Evolutionary conservation across 2,113 vertebrate genomes (phyloP), one percentile per base, ranked within the genome.

Genomic region (Catharus fuscescens): DNA sequence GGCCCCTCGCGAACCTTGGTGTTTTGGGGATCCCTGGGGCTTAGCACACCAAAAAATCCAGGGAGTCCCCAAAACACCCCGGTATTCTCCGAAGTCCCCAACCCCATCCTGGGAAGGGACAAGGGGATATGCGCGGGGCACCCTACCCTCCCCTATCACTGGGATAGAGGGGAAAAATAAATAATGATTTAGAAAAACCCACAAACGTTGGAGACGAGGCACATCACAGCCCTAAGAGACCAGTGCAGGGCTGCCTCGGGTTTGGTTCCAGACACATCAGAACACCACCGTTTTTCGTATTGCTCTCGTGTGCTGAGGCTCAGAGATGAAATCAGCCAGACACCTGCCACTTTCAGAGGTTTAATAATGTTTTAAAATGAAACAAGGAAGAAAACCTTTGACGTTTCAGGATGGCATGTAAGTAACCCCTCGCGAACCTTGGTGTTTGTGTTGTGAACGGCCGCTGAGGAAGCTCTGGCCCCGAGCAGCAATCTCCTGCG

Each of bases 401-500:
- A 18, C 56, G 36, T 69, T 5, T 77, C 60, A 32, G 29, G 38
- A 34, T 7, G 6, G 3, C 8, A 0, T 3, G 4, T 14, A 16
- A 40, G 3, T 6, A 38, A n/a, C 4, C 5, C n/a, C n/a, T 17
- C 6, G 26, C 14, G 9, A 25, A 14, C 6, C 21, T 42, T 18
- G 10, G 3, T 1, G 34, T 21, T 2, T 15, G 32, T 7, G n/a
- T 4, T 53, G 53, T 8, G 12, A 73, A 3, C 6, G 28, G 28
- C 26, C 13, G 47, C 15, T 10, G 62, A 54, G 40, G 42, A 16
- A 34, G 64, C 38, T 32, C 3, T 18, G 60, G 28, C 16, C 31
- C 8, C 0, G 1, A 24, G 16, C 25, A 28, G 15, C 1, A 2
- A 6, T 10, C 1, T 13, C 54, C 48, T 8, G 20, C 8, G 13